Percentiles rank a stretch among this genome's conserved stretches.
Conservation (phyloP, 1,140 invertebrate species). For the Drosophila carrolli region DNA sequence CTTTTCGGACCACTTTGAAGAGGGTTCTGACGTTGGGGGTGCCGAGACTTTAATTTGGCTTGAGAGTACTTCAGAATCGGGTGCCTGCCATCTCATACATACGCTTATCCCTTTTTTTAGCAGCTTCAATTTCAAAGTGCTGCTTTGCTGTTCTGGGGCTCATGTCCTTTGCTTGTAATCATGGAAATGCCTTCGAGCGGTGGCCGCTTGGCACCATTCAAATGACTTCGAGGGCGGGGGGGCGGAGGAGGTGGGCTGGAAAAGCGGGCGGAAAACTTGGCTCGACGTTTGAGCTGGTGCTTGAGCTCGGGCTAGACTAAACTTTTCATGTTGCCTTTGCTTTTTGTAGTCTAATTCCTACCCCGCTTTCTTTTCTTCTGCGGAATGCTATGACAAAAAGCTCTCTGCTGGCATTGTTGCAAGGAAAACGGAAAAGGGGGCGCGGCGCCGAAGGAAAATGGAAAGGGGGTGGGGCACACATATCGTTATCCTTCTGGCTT, state of each 20-base stretch:
- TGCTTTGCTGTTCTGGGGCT: slow-evolving; percentile 4
- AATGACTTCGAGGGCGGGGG: slow-evolving; percentile 10
- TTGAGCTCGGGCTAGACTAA: slow-evolving; percentile 43
- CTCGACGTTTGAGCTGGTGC: slow-evolving; percentile 55
- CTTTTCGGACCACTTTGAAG: slow-evolving; percentile 14
- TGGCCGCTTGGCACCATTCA: slow-evolving; percentile 54
- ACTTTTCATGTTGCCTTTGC: slow-evolving; percentile 34
- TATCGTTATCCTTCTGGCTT: slow-evolving; percentile 57
- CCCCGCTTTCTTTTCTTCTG: slow-evolving; percentile 36
- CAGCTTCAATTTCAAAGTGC: slow-evolving; percentile 47
- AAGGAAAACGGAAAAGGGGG: not conserved
- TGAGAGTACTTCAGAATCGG: slow-evolving; percentile 30
- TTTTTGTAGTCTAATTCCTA: slow-evolving; percentile 31
- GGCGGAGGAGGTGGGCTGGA: not conserved
- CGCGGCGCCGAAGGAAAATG: not conserved
- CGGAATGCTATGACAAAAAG: slow-evolving; percentile 39
- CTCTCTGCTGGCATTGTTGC: slow-evolving; percentile 41
- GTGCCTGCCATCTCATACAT: slow-evolving; percentile 21
- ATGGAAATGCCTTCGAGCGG: slow-evolving; percentile 52
- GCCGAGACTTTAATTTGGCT: slow-evolving; percentile 37
- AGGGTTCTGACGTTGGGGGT: slow-evolving; percentile 1
- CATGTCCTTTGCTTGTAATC: slow-evolving; percentile 43
- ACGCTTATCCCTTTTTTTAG: slow-evolving; percentile 24
- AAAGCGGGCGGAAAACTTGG: slow-evolving; percentile 16
- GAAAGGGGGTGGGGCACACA: slow-evolving; percentile 25